phyloP scores from a whole-genome alignment of 2,797 vertebrate species.

The Esox lucius region DNA sequence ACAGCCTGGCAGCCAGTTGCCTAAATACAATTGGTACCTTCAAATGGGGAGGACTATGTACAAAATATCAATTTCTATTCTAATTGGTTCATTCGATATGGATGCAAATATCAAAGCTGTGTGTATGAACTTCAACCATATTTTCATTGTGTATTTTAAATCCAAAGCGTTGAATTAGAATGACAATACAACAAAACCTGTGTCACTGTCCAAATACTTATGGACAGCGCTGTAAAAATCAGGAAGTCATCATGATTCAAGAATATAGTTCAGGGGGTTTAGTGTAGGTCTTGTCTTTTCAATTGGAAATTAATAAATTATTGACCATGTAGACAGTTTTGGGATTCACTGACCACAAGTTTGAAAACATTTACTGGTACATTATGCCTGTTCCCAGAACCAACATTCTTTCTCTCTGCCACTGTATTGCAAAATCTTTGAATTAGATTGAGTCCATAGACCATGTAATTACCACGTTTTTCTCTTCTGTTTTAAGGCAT shows the following conservation, averaged over 20 bases:
- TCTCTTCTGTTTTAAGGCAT: constrained; percentile 10
- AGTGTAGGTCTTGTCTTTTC: constrained; percentile 41
- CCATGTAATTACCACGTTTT: constrained; percentile 14
- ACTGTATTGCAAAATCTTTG: constrained; percentile 53
- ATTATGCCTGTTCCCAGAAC: constrained; percentile 37
- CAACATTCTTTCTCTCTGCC: constrained; percentile 33
- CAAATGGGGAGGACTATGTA: no score
- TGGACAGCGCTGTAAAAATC: constrained; percentile 21
- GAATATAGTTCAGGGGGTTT: constrained; percentile 49
- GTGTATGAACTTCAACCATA: no score
- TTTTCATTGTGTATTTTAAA: no score
- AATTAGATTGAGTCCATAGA: constrained; percentile 30
- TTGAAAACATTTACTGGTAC: constrained; percentile 11
- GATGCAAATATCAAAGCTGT: no score
- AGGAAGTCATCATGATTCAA: constrained; percentile 64
- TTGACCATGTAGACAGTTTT: constrained; percentile 50
- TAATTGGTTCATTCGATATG: no score
- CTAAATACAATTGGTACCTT: no score
- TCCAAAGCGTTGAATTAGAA: no score
- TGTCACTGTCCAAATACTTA: no score
- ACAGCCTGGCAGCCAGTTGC: no score
- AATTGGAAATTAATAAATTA: constrained; percentile 29
- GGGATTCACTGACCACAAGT: constrained; percentile 42
- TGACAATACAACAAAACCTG: no score
- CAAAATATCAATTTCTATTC: no score